Conservation (phyloP, 2,888 invertebrate genomes). For the Acleris literana region DNA sequence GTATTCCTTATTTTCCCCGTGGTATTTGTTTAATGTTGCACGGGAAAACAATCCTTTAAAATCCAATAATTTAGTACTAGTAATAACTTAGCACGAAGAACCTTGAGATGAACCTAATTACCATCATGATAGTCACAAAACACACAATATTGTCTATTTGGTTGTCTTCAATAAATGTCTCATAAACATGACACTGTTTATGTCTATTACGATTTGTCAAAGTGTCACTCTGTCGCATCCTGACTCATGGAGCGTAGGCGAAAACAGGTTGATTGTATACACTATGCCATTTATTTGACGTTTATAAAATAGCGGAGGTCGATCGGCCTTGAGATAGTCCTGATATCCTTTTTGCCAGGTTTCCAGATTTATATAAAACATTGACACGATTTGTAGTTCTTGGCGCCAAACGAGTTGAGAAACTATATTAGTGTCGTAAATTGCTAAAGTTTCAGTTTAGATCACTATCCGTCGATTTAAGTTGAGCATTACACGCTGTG, state of each 20-base stretch:
- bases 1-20: background rate
- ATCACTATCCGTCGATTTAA: conserved; percentile 14
- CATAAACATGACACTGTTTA: conserved; percentile 23
- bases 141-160: background rate
- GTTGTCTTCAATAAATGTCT: conserved; percentile 5
- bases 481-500: no score
- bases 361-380: no score
- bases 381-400: no score
- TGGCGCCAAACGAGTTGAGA: background rate
- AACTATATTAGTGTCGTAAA: conserved; percentile 17
- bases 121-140: no score
- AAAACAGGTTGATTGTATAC: conserved; percentile 21
- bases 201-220: conserved; percentile 39
- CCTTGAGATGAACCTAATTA: no score
- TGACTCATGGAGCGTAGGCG: conserved; percentile 38
- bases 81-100: no score
- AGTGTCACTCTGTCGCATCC: conserved; percentile 39
- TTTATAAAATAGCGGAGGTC: conserved; percentile 24
- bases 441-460: conserved; percentile 8
- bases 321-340: conserved; percentile 23
- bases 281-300: conserved; percentile 26
- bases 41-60: background rate
- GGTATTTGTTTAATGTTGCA: background rate
- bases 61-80: background rate
- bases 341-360: background rate